These are phyloP conservation scores for Percina caprodes DNA, from an alignment of 2,113 vertebrate species.

Conservation along the genomic window DNA sequence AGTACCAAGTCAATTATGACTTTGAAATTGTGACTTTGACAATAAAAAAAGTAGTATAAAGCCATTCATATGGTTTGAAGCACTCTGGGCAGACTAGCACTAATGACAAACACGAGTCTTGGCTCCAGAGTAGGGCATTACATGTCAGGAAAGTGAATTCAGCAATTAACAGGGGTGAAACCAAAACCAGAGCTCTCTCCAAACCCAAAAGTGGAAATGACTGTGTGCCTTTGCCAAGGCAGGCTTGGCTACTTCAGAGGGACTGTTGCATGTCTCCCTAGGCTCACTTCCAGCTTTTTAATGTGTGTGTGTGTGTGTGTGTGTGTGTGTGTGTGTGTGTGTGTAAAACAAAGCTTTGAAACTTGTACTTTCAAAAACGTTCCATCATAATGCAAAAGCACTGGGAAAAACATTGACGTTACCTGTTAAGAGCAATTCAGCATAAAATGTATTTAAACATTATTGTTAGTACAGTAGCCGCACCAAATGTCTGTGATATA, in stretches of 20 bases:
- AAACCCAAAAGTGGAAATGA: slow-evolving; percentile 24
- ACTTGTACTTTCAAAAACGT: not conserved
- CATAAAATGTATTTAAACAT: not conserved
- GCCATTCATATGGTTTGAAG: slow-evolving; percentile 1
- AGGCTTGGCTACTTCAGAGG: not conserved
- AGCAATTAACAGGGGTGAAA: slow-evolving; percentile 13
- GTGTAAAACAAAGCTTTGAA: not conserved
- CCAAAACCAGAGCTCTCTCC: slow-evolving; percentile 18
- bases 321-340: no score
- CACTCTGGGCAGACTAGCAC: not conserved
- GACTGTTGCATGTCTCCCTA: not conserved
- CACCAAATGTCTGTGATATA: not conserved
- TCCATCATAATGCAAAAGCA: not conserved
- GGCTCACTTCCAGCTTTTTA: slow-evolving; percentile 11
- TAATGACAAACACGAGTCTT: slow-evolving; percentile 22
- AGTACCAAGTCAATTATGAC: not conserved
- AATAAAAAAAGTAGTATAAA: not conserved
- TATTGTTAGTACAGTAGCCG: not conserved
- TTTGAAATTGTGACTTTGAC: not conserved
- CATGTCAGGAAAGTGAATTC: slow-evolving; percentile 16
- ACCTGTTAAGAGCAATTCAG: not conserved
- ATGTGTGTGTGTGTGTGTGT: not conserved
- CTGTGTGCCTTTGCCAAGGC: not conserved
- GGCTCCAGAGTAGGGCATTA: slow-evolving; percentile 12
- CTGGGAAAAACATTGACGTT: fast-evolving